Base-by-base conservation (phyloP, 2,797 vertebrate species). In the Orientallactaga sibirica region DNA sequence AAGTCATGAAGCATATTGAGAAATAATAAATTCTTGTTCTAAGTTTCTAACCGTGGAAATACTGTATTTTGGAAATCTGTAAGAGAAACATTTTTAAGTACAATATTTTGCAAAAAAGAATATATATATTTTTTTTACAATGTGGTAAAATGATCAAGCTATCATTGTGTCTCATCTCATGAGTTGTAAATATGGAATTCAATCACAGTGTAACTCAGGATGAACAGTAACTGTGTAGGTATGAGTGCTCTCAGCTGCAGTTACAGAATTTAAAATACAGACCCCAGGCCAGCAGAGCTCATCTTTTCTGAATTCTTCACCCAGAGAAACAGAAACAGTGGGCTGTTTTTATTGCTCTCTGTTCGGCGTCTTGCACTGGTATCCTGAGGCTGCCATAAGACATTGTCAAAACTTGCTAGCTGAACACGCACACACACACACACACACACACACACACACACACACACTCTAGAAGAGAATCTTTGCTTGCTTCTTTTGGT, bases 11-110 rank as follows among this genome's bases (percentile, higher is more conserved):
- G 37, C n/a, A 7, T n/a, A 83, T 29, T 77, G 25, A 89, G 16
- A 85, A 95, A 76, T 55, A 87, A 73, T 68, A 68, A 80, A 71
- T 73, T 67, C 3, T 29, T 78, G 14, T 37, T 67, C 41, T 33
- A 55, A 86, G 15, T 10, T 55, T 87, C 12, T 73, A 41, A 16
- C 55, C 73, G 80, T 43, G 80, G 48, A 29, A 66, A 64, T 81
- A 76, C 3, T 79, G 25, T 19, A 1, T 83, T 43, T 77, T 15
- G 4, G 15, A 22, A 90, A 81, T 55, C 22, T 2, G 24, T 68
- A 84, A 64, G 10, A 89, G 25, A 87, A 71, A 80, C 80, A 80
- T 80, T 95, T 64, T 85, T 2, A 83, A 61, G 18, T 66, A 25
- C 82, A 58, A 25, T 14, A 37, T 27, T 75, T 90, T 95, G 68